phyloP scores from a whole-genome alignment of 35 echinoderm and acorn worm genomes.

The Lytechinus pictus region DNA sequence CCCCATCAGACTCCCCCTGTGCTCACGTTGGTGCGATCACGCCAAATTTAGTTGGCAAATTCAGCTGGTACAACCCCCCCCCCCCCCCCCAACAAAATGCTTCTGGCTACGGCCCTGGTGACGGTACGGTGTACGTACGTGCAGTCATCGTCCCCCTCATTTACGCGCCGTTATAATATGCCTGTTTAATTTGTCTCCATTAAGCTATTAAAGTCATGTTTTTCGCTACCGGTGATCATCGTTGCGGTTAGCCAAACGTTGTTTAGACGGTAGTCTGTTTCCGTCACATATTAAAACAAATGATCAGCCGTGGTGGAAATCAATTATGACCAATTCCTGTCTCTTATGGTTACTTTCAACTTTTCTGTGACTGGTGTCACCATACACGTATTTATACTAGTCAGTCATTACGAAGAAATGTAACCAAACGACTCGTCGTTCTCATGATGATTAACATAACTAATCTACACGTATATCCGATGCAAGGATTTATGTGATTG shows the following conservation, averaged over 20 bases:
- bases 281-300: background rate
- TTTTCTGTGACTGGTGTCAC: background rate
- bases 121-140: no score
- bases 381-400: background rate
- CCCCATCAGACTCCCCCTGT: no score
- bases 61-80: no score
- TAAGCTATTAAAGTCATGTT: no score
- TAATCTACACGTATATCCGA: background rate
- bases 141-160: no score
- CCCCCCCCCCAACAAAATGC: no score
- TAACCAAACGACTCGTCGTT: background rate
- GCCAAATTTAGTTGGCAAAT: no score
- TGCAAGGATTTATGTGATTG: background rate
- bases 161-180: no score
- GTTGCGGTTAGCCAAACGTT: background rate
- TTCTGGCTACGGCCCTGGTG: no score
- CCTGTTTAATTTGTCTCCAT: no score
- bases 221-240: no score
- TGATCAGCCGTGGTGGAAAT: background rate
- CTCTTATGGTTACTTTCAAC: background rate
- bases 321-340: background rate
- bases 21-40: no score
- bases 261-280: background rate
- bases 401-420: background rate
- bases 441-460: background rate